phyloP scores from a whole-genome alignment of 2,888 invertebrate species.

The Sesia apiformis region DNA sequence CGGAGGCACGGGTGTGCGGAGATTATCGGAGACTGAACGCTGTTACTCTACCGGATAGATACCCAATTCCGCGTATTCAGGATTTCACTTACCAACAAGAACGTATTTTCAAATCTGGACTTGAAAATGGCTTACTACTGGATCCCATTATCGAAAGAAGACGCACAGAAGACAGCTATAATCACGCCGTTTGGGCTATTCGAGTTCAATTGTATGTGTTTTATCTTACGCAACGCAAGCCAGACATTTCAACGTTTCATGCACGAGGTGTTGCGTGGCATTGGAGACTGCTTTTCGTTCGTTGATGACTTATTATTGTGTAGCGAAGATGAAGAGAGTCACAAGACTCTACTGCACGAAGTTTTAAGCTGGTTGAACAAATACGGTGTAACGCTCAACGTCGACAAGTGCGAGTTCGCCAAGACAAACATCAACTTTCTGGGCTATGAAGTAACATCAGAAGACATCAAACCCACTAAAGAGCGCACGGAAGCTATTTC shows the following conservation, averaged over 20 bases:
- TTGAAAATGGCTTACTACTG: conserved; percentile 7
- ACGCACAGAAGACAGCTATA: conserved; percentile 9
- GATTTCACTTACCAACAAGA: conserved; percentile 9
- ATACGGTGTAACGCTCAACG: conserved; percentile 10
- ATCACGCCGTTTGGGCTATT: conserved; percentile 17
- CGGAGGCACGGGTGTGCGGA: conserved; percentile 21
- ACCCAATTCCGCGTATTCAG: conserved; percentile 9
- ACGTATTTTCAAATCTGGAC: conserved; percentile 8
- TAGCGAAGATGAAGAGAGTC: conserved; percentile 1
- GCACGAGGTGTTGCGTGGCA: conserved; percentile 8
- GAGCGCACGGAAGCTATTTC: conserved; percentile 6
- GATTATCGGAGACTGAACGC: conserved; percentile 12
- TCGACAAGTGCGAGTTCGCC: conserved; percentile 10
- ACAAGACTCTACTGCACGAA: conserved; percentile 1
- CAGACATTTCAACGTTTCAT: conserved; percentile 27
- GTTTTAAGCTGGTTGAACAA: conserved; percentile 5
- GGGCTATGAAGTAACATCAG: conserved; percentile 9
- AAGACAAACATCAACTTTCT: conserved; percentile 4
- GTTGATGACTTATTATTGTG: conserved; percentile 2
- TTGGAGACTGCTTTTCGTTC: conserved; percentile 3
- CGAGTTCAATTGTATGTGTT: conserved; percentile 27
- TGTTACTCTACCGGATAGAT: conserved; percentile 12
- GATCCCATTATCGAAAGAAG: conserved; percentile 4
- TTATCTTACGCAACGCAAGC: conserved; percentile 27
- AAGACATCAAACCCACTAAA: conserved; percentile 5